A percentile compares a stretch with the other conserved stretches of the same genome.
Evolutionary conservation across 2,797 vertebrate species (phyloP).

Genomic region (Myotis planiceps): DNA sequence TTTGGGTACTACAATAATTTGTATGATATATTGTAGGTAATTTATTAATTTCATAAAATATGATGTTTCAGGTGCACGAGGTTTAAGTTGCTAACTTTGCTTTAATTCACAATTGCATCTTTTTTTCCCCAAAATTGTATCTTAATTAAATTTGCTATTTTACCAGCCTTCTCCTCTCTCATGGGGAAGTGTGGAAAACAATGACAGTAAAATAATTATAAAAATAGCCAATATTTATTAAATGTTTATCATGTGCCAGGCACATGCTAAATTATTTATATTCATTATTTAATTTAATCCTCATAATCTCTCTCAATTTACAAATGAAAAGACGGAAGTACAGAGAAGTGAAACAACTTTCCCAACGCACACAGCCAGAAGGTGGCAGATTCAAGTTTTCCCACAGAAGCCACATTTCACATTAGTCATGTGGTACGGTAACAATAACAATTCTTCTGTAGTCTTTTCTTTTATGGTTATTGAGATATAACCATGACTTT

Average conservation of each 20-base stretch:
- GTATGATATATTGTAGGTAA: neutral
- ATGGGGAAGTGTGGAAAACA: neutral
- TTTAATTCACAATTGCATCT: neutral
- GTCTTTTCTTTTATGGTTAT: neutral
- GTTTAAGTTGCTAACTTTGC: neutral
- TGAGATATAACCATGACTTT: neutral
- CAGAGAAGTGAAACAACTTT: neutral
- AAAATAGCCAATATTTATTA: neutral
- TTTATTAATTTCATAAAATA: neutral
- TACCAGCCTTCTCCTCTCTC: neutral
- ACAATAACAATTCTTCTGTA: neutral
- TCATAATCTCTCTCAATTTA: neutral
- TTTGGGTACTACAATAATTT: neutral
- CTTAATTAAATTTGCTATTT: neutral
- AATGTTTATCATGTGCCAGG: neutral
- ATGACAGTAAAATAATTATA: neutral
- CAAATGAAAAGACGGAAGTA: neutral
- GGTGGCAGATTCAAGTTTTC: neutral
- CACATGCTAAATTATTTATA: neutral
- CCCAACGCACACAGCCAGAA: neutral
- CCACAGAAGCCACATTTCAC: neutral
- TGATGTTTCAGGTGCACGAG: neutral
- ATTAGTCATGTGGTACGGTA: neutral
- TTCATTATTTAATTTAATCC: neutral
- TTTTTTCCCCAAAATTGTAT: neutral